Evolutionary conservation across 53 echinoderm and acorn worm genomes (phyloP), one percentile per base, ranked within the genome.

Genomic region (Arbacia lixula): DNA sequence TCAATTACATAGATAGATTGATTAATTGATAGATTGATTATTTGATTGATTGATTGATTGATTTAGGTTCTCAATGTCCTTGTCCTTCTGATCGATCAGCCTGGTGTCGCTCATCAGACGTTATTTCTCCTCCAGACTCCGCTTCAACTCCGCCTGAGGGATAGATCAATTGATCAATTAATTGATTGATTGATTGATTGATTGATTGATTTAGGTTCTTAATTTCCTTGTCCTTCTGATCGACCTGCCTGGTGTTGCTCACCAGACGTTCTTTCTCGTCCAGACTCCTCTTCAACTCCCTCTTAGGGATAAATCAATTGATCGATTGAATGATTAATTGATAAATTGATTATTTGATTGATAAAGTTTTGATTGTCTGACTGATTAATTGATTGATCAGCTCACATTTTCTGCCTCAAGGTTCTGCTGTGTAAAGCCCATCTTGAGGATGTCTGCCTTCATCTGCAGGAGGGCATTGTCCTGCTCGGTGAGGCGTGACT

Each of bases 391-490:
- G 29, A 21, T 11, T 27, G 25, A 57, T 57, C 6, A 35, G 85
- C 85, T 93, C 72, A 97, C 98, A 88, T 92, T 93, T 74, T 97
- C 98, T 16, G 87, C 94, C 41, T 97, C 98, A 36, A 92, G 76
- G 71, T 94, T 97, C 64, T 97, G 98, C 37, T 94, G 94, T 3
- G 98, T 90, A 35, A 97, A 97, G 2, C 98, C 98, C 58, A 94
- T 85, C 72, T 94, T 85, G 12, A 97, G 82, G 3, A 92, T 46
- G 73, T 97, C 98, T 5, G 98, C 98, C 81, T 97, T 97, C 92
- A 97, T 93, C 68, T 94, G 94, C 21, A 97, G 85, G 20, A 97
- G 78, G 79, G 98, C 93, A 68, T 97, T 97, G 39, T 97, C 98
- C 60, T 97, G 98, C 33, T 97, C 98, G 3, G 98, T 97, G 39